Base-by-base conservation (phyloP, 2,113 vertebrate genomes). In the Pygoscelis adeliae region DNA sequence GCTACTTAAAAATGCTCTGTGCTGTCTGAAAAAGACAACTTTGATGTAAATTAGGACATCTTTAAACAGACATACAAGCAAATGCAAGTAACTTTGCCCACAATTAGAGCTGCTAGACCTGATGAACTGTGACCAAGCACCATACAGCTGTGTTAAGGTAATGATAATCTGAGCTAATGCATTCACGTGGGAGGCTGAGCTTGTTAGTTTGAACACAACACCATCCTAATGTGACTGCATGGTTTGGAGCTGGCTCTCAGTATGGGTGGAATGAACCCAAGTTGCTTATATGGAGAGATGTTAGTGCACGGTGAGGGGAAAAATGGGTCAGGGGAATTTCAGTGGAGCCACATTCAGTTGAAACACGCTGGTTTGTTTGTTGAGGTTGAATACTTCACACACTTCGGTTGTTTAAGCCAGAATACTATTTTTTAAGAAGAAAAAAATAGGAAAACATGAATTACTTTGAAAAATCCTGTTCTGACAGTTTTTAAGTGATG, bases 161-260 rank as follows among this genome's bases (percentile, higher is more conserved):
- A 55, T 30, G n/a, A 26, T 63, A n/a, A 46, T 26, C 38, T 42
- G 58, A 72, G 26, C n/a, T 63, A 72, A 61, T 9, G 4, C 5
- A 19, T 59, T 67, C 76, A 53, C 21, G 27, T 30, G 18, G 18
- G 47, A n/a, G 32, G 36, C 42, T 76, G 52, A 80, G 44, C 14
- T 42, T 0, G 0, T 70, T 15, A 17, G 23, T 36, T 26, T 55
- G 58, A 89, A 5, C 49, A 76, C 6, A 53, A 6, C 22, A 55
- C 26, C 16, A 34, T 47, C 42, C 7, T 62, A 3, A 4, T 5
- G 15, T 1, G 1, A 44, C 9, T 29, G 11, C 0, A 0, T 0
- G 2, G 26, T 55, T 67, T 5, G 1, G 55, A 40, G 52, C 8
- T 86, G 50, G 12, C 11, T n/a, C 13, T 79, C 15, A 13, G 11